These are phyloP conservation scores for Conus canariensis DNA, from an alignment of 2,888 invertebrate genomes.

Conservation along the genomic window DNA sequence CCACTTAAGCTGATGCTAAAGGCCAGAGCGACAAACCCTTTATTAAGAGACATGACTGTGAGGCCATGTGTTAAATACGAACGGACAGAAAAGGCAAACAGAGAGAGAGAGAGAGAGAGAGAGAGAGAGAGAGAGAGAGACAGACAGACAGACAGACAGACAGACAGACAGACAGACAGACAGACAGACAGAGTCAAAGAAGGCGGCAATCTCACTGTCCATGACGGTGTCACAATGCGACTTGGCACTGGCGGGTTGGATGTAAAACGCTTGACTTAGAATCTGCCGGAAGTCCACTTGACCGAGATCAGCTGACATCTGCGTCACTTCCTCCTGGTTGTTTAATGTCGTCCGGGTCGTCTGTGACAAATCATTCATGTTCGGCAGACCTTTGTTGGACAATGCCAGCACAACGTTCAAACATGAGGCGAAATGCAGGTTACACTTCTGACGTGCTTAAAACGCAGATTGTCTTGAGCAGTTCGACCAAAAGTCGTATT, in stretches of 20 bases:
- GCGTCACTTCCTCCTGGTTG: slow-evolving; percentile 62
- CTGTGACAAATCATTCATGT: slow-evolving; percentile 49
- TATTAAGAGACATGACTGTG: too few relatives aligned
- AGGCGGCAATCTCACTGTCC: slow-evolving; percentile 54
- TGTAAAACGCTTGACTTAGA: slow-evolving; percentile 63
- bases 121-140: neutral
- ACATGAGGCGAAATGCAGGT: too few relatives aligned
- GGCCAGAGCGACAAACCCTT: too few relatives aligned
- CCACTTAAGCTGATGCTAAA: too few relatives aligned
- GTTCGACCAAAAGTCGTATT: too few relatives aligned
- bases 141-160: neutral
- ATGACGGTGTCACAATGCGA: slow-evolving; percentile 55
- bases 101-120: neutral
- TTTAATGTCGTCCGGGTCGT: slow-evolving; percentile 62
- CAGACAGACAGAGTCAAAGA: neutral
- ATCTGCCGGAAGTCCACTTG: slow-evolving; percentile 64
- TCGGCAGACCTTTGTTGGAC: too few relatives aligned
- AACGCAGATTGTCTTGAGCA: too few relatives aligned
- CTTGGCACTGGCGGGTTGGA: slow-evolving; percentile 54
- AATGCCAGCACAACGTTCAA: too few relatives aligned
- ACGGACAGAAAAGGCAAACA: neutral
- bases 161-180: neutral
- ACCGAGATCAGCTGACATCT: slow-evolving; percentile 63
- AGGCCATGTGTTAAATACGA: neutral
- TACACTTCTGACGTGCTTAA: too few relatives aligned